Evolutionary conservation across 2,797 vertebrate genomes (phyloP).

Genomic region (Acanthurus tractus): DNA sequence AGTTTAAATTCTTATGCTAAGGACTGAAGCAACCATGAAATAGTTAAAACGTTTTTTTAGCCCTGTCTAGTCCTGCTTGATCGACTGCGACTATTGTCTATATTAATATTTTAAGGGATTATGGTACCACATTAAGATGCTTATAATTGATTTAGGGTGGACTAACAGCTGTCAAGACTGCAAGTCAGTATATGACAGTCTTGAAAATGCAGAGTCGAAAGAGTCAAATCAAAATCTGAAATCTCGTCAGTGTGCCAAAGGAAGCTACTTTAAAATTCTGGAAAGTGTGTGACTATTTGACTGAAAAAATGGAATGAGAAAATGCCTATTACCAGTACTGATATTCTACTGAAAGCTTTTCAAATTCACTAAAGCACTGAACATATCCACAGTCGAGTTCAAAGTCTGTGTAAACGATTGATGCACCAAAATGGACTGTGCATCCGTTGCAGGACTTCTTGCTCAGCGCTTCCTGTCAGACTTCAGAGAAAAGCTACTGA

Average conservation of each 20-base stretch:
- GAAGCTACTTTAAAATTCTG: slow-evolving; percentile 26
- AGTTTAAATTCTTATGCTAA: too few relatives aligned
- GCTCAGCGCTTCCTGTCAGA: slow-evolving; percentile 45
- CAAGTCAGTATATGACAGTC: slow-evolving; percentile 16
- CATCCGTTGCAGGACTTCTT: slow-evolving; percentile 49
- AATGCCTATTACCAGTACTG: slow-evolving; percentile 50
- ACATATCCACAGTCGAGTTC: slow-evolving; percentile 58
- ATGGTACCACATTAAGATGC: slow-evolving; percentile 25
- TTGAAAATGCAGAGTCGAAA: slow-evolving; percentile 31
- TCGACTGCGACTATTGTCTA: too few relatives aligned
- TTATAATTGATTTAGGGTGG: slow-evolving; percentile 19
- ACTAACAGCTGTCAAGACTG: slow-evolving; percentile 26
- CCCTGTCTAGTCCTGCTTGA: too few relatives aligned
- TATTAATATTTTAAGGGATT: slow-evolving; percentile 13
- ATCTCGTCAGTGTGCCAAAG: slow-evolving; percentile 29
- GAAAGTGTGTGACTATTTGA: slow-evolving; percentile 28
- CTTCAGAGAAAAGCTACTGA: slow-evolving; percentile 60
- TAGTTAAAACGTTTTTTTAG: too few relatives aligned
- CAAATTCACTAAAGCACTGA: slow-evolving; percentile 62
- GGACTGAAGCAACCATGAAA: too few relatives aligned
- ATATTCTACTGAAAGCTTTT: slow-evolving; percentile 63
- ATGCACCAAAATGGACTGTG: slow-evolving; percentile 56
- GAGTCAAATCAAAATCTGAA: slow-evolving; percentile 20
- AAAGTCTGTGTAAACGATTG: slow-evolving; percentile 65
- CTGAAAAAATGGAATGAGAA: slow-evolving; percentile 38